Evolutionary conservation across 2,888 invertebrate species (phyloP).

Genomic region (Clepsis dumicolana): DNA sequence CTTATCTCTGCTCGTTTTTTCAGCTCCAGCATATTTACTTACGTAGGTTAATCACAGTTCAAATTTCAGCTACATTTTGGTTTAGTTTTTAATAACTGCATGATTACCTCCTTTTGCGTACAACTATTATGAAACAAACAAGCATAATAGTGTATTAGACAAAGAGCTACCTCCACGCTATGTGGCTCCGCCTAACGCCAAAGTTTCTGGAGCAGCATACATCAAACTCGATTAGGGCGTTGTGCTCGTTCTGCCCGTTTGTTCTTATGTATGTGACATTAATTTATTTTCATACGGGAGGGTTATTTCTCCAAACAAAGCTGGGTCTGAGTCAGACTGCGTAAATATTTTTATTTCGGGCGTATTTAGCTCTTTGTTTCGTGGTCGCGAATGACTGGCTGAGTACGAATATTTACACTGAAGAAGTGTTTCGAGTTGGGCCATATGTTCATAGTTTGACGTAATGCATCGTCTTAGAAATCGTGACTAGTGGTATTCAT

Average conservation of each 20-base stretch:
- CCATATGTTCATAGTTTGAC: slow-evolving; percentile 60
- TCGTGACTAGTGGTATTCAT: slow-evolving; percentile 6
- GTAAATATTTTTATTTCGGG: slow-evolving; percentile 84
- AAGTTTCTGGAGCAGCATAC: slow-evolving; percentile 28
- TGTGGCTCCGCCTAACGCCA: not conserved
- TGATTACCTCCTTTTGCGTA: not conserved
- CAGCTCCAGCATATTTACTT: too few species aligned
- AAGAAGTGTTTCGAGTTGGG: slow-evolving; percentile 68
- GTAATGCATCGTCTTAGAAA: slow-evolving; percentile 1
- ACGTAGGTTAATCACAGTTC: too few species aligned
- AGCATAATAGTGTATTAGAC: not conserved
- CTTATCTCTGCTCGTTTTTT: not conserved
- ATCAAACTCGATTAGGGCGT: slow-evolving; percentile 37
- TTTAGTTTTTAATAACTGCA: not conserved
- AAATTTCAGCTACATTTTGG: too few species aligned
- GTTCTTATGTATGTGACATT: slow-evolving; percentile 63
- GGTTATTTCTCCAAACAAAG: slow-evolving; percentile 80
- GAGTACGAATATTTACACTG: slow-evolving; percentile 70
- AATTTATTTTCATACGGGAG: slow-evolving; percentile 74
- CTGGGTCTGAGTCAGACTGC: slow-evolving; percentile 75
- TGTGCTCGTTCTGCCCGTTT: slow-evolving; percentile 28
- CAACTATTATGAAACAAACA: not conserved
- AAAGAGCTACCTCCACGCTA: not conserved
- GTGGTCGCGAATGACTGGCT: slow-evolving; percentile 82
- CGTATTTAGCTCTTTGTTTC: slow-evolving; percentile 78